These are phyloP conservation scores for Flabesymbios commensalis DNA, from an alignment of 2,888 invertebrate species.

Conservation along the genomic window DNA sequence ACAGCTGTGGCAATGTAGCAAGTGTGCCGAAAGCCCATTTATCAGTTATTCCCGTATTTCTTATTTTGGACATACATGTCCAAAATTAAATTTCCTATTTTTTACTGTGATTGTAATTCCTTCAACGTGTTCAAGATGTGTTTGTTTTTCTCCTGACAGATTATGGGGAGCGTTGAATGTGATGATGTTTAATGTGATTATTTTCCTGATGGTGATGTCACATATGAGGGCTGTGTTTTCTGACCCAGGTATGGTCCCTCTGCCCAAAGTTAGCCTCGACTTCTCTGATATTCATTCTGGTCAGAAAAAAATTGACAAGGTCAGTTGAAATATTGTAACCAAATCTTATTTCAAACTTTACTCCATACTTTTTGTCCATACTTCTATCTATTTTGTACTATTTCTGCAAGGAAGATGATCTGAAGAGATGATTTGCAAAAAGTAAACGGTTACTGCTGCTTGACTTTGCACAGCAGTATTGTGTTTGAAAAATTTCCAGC, in stretches of 20 bases:
- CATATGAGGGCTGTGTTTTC: conserved; percentile 84
- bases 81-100: too few relatives aligned
- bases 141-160: conserved; percentile 65
- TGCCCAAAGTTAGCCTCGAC: conserved; percentile 70
- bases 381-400: not conserved
- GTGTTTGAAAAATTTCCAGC: too few relatives aligned
- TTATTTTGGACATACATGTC: too few relatives aligned
- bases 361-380: not conserved
- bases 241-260: conserved; percentile 87
- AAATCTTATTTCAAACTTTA: not conserved
- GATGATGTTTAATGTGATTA: conserved; percentile 76
- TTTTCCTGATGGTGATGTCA: conserved; percentile 75
- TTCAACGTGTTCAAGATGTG: not conserved
- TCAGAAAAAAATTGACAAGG: conserved; percentile 34
- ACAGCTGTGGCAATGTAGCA: too few relatives aligned
- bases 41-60: too few relatives aligned
- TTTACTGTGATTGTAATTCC: too few relatives aligned
- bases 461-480: too few relatives aligned
- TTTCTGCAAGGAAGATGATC: too few relatives aligned
- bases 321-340: not conserved
- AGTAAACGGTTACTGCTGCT: too few relatives aligned
- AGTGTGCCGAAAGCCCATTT: too few relatives aligned
- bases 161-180: conserved; percentile 83
- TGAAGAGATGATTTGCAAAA: too few relatives aligned
- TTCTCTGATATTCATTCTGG: conserved; percentile 71